A percentile compares a stretch with the other conserved stretches of the same genome.
phyloP scores from a whole-genome alignment of 2,888 invertebrate genomes.

The Tetheella fluctuosa region DNA sequence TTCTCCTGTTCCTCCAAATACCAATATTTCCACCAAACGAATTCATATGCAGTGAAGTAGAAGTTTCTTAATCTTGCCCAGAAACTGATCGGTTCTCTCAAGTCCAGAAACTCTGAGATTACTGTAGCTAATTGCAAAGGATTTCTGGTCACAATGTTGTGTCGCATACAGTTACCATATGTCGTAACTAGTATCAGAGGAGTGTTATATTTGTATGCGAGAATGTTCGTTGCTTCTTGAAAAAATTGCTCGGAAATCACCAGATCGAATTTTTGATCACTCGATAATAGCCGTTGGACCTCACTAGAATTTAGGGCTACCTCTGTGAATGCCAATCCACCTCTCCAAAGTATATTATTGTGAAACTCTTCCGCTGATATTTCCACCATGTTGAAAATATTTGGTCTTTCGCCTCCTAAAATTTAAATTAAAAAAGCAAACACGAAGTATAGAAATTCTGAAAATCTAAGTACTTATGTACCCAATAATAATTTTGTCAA shows the following conservation, averaged over 20 bases:
- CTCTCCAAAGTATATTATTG: conserved; percentile 63
- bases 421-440: conserved; percentile 20
- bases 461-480: too few species aligned
- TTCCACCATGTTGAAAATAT: conserved; percentile 68
- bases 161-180: conserved; percentile 73
- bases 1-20: conserved; percentile 66
- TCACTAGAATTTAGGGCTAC: conserved; percentile 59
- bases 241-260: conserved; percentile 79
- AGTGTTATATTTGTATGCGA: conserved; percentile 75
- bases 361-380: conserved; percentile 67
- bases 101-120: conserved; percentile 62
- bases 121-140: conserved; percentile 71
- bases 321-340: conserved; percentile 66
- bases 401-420: conserved; percentile 66
- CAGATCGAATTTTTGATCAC: conserved; percentile 70
- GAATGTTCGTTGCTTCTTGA: conserved; percentile 70
- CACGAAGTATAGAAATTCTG: not conserved
- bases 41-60: conserved; percentile 69
- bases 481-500: too few species aligned
- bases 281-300: conserved; percentile 56
- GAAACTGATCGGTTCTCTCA: conserved; percentile 80
- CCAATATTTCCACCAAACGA: conserved; percentile 68
- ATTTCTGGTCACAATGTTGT: conserved; percentile 65
- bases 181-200: conserved; percentile 70
- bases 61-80: conserved; percentile 77